Percentiles rank a stretch among this genome's conserved stretches.
Evolutionary conservation across 1,140 invertebrate species (phyloP).

Genomic region (Monochamus saltuarius): DNA sequence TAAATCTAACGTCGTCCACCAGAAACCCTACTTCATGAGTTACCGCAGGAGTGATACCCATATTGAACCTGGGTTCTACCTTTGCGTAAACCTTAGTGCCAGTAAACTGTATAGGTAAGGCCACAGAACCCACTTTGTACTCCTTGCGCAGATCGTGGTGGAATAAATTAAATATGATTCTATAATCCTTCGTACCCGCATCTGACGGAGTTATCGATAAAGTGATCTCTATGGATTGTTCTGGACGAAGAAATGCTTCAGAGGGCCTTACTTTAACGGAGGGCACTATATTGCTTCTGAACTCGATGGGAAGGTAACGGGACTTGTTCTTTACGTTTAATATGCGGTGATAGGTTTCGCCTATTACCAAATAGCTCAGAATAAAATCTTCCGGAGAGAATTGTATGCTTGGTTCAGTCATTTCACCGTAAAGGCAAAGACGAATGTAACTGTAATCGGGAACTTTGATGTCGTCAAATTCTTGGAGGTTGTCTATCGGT

Average conservation of each 20-base stretch:
- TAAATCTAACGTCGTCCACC: constrained; percentile 33
- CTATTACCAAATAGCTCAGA: constrained; percentile 25
- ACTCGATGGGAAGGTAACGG: constrained; percentile 25
- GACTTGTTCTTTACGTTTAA: constrained; percentile 35
- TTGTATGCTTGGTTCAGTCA: constrained; percentile 29
- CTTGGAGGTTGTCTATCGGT: constrained; percentile 1
- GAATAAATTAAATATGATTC: constrained; percentile 21
- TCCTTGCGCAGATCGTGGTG: no score
- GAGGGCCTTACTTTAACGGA: constrained; percentile 29
- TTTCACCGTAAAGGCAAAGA: constrained; percentile 35
- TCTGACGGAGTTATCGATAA: constrained; percentile 29
- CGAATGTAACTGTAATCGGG: constrained; percentile 7
- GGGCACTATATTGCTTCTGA: constrained; percentile 33
- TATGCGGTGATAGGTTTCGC: constrained; percentile 18
- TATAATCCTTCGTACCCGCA: constrained; percentile 12
- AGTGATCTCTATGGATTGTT: constrained; percentile 14
- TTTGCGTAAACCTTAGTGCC: neutral
- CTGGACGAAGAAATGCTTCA: constrained; percentile 22
- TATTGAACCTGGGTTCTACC: constrained; percentile 26
- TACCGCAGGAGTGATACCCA: constrained; percentile 31
- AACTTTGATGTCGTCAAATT: constrained; percentile 6
- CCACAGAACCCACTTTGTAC: constrained; percentile 11
- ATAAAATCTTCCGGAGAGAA: constrained; percentile 27
- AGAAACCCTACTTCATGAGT: constrained; percentile 37
- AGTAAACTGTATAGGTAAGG: neutral